Evolutionary conservation across 2,888 invertebrate species (phyloP).

Genomic region (Baronia brevicornis): DNA sequence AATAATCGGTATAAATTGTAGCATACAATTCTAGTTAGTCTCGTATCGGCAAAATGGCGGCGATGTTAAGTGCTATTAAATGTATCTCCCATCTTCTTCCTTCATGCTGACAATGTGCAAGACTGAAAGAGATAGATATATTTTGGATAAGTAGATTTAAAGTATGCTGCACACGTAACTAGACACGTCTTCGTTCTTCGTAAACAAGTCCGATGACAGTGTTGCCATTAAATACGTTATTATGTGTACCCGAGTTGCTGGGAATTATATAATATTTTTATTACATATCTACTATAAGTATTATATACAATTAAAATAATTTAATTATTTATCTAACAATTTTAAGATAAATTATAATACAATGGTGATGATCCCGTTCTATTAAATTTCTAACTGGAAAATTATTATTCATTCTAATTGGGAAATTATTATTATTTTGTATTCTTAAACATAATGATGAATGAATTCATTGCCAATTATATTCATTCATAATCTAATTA

Average conservation of each 20-base stretch:
- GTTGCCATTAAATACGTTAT: conserved; percentile 38
- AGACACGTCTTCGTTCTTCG: conserved; percentile 70
- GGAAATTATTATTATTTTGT: no score
- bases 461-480: no score
- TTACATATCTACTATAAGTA: conserved; percentile 6
- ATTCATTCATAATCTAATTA: no score
- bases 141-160: conserved; percentile 48
- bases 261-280: conserved; percentile 13
- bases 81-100: conserved; percentile 51
- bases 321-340: conserved; percentile 3
- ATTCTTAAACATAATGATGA: no score
- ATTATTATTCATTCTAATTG: no score
- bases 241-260: conserved; percentile 16
- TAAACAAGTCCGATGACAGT: conserved; percentile 57
- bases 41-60: conserved; percentile 70
- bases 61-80: conserved; percentile 61
- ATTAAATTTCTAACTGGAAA: no score
- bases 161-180: conserved; percentile 68
- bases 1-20: conserved; percentile 32
- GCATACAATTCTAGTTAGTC: conserved; percentile 52
- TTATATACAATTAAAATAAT: conserved; percentile 6
- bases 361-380: no score
- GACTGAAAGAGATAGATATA: conserved; percentile 46
- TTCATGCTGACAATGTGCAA: conserved; percentile 15
- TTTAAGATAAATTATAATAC: no score